These are phyloP conservation scores for Chelmon rostratus DNA, from an alignment of 2,797 vertebrate species.

Conservation along the genomic window DNA sequence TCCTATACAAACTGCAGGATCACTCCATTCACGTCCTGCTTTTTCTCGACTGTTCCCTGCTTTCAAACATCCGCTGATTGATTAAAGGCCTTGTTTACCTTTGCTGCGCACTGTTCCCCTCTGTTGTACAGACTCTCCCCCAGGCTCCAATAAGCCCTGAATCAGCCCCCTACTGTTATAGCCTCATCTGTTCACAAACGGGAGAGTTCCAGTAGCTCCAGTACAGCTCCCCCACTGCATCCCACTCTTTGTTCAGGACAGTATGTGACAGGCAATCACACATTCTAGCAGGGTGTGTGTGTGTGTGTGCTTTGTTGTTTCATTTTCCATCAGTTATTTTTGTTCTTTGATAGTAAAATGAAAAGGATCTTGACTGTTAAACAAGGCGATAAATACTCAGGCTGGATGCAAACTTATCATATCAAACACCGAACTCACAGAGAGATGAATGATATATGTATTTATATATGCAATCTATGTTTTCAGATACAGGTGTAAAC, in stretches of 20 bases:
- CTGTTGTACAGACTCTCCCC: slow-evolving; percentile 54
- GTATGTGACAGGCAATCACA: slow-evolving; percentile 23
- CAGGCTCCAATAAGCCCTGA: slow-evolving; percentile 64
- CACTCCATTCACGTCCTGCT: slow-evolving; percentile 52
- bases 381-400: slow-evolving; percentile 6
- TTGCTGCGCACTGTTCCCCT: slow-evolving; percentile 23
- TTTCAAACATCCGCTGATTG: slow-evolving; percentile 67
- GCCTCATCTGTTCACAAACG: slow-evolving; percentile 62
- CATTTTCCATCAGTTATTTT: slow-evolving; percentile 13
- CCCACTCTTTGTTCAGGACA: slow-evolving; percentile 62
- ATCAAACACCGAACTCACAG: slow-evolving; percentile 68
- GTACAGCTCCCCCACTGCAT: slow-evolving; percentile 4
- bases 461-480: slow-evolving; percentile 88
- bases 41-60: slow-evolving; percentile 71
- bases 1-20: slow-evolving; percentile 39
- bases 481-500: slow-evolving; percentile 89
- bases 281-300: slow-evolving; percentile 45
- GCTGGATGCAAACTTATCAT: slow-evolving; percentile 14
- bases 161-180: slow-evolving; percentile 65
- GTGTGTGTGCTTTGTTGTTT: slow-evolving; percentile 36
- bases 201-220: slow-evolving; percentile 73
- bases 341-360: neutral
- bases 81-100: slow-evolving; percentile 67
- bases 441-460: slow-evolving; percentile 83
- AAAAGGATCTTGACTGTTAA: neutral